Evolutionary conservation across 2,113 vertebrate species (phyloP).

Genomic region (Phasianus colchicus): DNA sequence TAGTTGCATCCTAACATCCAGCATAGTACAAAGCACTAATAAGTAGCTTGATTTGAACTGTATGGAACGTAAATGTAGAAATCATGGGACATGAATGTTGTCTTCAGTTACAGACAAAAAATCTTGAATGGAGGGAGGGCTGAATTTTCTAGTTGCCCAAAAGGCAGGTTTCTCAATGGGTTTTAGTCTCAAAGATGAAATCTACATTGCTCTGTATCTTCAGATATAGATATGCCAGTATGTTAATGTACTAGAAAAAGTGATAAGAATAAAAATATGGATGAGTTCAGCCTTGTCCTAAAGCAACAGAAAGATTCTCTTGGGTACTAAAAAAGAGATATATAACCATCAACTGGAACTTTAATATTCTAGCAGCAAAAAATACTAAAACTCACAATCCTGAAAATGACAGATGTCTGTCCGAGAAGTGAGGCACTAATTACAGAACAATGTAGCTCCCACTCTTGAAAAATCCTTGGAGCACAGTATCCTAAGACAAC

Average conservation of each 20-base stretch:
- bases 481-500: not conserved
- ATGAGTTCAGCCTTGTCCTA: not conserved
- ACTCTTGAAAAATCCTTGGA: conserved; percentile 18
- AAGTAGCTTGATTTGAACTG: not conserved
- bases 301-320: not conserved
- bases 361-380: conserved; percentile 18
- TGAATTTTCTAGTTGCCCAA: not conserved
- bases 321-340: not conserved
- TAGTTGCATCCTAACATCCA: not conserved
- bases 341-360: not conserved
- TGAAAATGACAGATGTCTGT: conserved; percentile 9
- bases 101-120: not conserved
- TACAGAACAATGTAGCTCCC: conserved; percentile 9
- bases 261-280: not conserved
- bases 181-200: not conserved
- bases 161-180: not conserved
- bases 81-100: not conserved
- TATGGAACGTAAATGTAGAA: not conserved
- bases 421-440: not conserved
- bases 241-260: not conserved
- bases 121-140: fast-evolving
- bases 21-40: not conserved
- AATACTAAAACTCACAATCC: conserved; percentile 14
- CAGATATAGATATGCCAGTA: not conserved
- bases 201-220: not conserved